phyloP scores from a whole-genome alignment of 1,140 invertebrate species.

The Meloidogyne hapla region DNA sequence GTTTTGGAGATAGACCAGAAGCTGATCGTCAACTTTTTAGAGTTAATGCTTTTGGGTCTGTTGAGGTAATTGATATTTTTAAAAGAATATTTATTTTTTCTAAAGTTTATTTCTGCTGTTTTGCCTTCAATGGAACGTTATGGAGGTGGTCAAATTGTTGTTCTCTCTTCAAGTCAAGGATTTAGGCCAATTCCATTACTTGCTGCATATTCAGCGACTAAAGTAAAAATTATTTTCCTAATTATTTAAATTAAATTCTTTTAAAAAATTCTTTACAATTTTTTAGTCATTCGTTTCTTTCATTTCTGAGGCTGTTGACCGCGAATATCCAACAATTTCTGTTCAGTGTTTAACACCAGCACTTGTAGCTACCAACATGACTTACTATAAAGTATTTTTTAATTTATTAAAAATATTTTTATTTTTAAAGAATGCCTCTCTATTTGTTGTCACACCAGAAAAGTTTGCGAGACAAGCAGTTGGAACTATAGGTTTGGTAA shows the following conservation, averaged over 20 bases:
- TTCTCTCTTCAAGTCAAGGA: constrained; percentile 58
- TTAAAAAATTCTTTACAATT: not conserved
- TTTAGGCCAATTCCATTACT: constrained; percentile 55
- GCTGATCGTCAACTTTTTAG: constrained; percentile 54
- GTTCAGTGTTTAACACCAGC: constrained; percentile 61
- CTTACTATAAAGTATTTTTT: constrained; percentile 55
- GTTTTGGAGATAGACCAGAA: constrained; percentile 55
- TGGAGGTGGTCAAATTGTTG: constrained; percentile 60
- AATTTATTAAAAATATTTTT: constrained; percentile 18
- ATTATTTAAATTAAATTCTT: constrained; percentile 3
- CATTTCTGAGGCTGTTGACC: constrained; percentile 53
- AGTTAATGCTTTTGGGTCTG: constrained; percentile 58
- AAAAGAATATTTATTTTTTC: constrained; percentile 2
- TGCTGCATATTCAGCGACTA: constrained; percentile 56
- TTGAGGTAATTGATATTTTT: constrained; percentile 41
- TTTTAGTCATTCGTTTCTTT: constrained; percentile 54
- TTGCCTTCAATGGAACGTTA: constrained; percentile 56
- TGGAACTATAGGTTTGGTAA: constrained; percentile 45
- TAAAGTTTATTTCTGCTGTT: constrained; percentile 57
- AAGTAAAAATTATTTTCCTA: constrained; percentile 27
- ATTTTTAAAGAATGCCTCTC: constrained; percentile 46
- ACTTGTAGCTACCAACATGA: constrained; percentile 61
- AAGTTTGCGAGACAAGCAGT: constrained; percentile 54
- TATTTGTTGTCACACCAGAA: constrained; percentile 60
- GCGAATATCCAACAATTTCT: constrained; percentile 56